Evolutionary conservation across 2,888 invertebrate species (phyloP), one percentile per base, ranked within the genome.

Genomic region (Cephonodes hylas): DNA sequence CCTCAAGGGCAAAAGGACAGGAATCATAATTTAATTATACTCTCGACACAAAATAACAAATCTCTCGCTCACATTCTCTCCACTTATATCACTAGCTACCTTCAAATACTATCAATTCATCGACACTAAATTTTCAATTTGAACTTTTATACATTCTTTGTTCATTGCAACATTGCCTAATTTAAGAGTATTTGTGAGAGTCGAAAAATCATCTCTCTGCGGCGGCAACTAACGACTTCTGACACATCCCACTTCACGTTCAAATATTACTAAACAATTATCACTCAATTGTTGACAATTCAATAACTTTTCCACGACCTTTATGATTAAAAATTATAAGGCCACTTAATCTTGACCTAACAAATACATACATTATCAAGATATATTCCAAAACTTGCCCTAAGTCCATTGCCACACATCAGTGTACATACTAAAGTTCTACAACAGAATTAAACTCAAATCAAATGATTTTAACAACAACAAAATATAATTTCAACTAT

Each of bases 31-130:
- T 58, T 44, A 57, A 57, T 38, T 58, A 59, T 42, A 61, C 46
- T 38, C 34, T 76, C 73, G 77, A 42, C 34, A 58, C 58, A 74
- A 76, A 79, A 76, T 77, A 85, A 83, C 81, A 84, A 80, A 76
- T 73, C 74, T 79, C 81, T 75, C 75, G 79, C 77, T 69, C 66
- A 70, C 73, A 64, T 70, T 71, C 71, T 72, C 64, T 64, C 64
- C 64, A 63, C 81, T 81, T 81, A 82, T 64, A 60, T 57, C 60
- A 75, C 31, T 79, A 68, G 75, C 74, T 76, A 78, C 70, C 59
- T 69, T 67, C 69, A 74, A 76, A 77, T 75, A 77, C 76, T 80
- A 77, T 75, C 68, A 5, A 48, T 3, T 18, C 10, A 27, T 53
- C 31, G 53, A 53, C 53, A 31, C 53, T 53, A 53, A 53, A 53